Base-by-base conservation (phyloP, 2,113 vertebrate species). In the Apaloderma vittatum region DNA sequence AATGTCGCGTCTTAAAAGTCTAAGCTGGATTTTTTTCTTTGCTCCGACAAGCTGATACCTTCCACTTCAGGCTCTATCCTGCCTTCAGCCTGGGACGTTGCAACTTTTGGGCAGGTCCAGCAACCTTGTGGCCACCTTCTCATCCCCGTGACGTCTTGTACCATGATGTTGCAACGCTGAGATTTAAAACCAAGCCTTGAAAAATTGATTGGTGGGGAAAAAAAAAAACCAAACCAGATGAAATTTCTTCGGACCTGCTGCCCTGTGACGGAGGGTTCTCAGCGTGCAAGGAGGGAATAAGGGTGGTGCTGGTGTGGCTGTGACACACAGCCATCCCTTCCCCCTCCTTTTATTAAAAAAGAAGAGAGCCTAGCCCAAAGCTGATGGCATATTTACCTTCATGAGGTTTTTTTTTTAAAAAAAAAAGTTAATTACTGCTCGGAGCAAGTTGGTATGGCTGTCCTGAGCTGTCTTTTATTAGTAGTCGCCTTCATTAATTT, bases 341-440 rank as follows among this genome's bases (percentile, higher is more conserved):
- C 94, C 91, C 90, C 78, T 86, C 65, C 84, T 90, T 94, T 96
- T 88, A 98, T 98, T 98, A 97, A 97, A 98, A 40, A 97, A 97
- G 98, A 94, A 94, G 96, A 96, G 97, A 96, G 97, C 88, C 82
- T 57, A 87, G 97, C 93, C 97, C 76, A 94, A 95, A 95, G 97
- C 97, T 86, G 94, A 97, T 67, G 96, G 98, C 98, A 89, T 98
- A 98, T 98, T 98, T 98, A 98, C 98, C 98, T 98, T 98, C 94
- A 97, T 90, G 98, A 97, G 96, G n/a, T n/a, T n/a, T n/a, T n/a
- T n/a, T n/a, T 97, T 97, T 90, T 93, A 51, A 90, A 40, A 51
- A 90, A 97, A 98, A 98, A 98, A 98, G 98, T 98, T 98, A 98
- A 98, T 98, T 98, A 99, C 97, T 96, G 98, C 98, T 98, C 15